Conservation (phyloP, 2,113 vertebrate species). For the Clarias macrocephalus region DNA sequence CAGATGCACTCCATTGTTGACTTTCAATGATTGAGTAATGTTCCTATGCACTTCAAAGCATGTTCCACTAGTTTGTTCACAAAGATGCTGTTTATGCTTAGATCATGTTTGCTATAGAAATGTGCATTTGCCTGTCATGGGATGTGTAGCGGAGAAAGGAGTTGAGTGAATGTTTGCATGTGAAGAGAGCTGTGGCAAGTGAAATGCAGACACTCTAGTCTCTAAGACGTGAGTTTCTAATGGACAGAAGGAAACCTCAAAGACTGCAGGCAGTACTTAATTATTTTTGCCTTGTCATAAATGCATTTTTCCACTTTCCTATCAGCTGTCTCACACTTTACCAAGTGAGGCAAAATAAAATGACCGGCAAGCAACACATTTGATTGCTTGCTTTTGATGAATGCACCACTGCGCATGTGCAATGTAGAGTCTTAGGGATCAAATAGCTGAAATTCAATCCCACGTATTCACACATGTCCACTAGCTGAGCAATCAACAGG, state of each 20-base stretch:
- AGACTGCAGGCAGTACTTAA: slow-evolving; percentile 20
- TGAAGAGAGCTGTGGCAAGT: slow-evolving; percentile 51
- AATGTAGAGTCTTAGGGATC: slow-evolving; percentile 57
- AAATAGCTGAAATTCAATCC: slow-evolving; percentile 70
- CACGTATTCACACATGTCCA: slow-evolving; percentile 63
- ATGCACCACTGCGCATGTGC: slow-evolving; percentile 64
- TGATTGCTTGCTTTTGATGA: slow-evolving; percentile 66
- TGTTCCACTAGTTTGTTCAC: slow-evolving; percentile 68
- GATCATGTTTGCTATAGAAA: slow-evolving; percentile 58
- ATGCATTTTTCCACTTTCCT: slow-evolving; percentile 49
- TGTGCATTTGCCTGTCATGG: slow-evolving; percentile 63
- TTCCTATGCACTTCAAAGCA: slow-evolving; percentile 79
- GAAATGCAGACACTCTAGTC: slow-evolving; percentile 44
- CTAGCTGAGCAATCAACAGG: slow-evolving; percentile 66
- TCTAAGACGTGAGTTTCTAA: slow-evolving; percentile 30
- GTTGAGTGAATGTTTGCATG: slow-evolving; percentile 51
- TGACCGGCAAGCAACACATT: slow-evolving; percentile 60
- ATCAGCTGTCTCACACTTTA: slow-evolving; percentile 55
- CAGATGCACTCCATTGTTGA: slow-evolving; percentile 65
- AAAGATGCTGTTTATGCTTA: slow-evolving; percentile 60
- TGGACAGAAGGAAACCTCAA: slow-evolving; percentile 4
- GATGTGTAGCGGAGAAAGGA: slow-evolving; percentile 53
- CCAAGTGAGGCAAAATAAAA: slow-evolving; percentile 56
- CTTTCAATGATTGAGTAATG: slow-evolving; percentile 73
- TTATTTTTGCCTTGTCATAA: slow-evolving; percentile 44